These are phyloP conservation scores for Sparus aurata DNA, from an alignment of 2,797 vertebrate species.

Conservation along the genomic window DNA sequence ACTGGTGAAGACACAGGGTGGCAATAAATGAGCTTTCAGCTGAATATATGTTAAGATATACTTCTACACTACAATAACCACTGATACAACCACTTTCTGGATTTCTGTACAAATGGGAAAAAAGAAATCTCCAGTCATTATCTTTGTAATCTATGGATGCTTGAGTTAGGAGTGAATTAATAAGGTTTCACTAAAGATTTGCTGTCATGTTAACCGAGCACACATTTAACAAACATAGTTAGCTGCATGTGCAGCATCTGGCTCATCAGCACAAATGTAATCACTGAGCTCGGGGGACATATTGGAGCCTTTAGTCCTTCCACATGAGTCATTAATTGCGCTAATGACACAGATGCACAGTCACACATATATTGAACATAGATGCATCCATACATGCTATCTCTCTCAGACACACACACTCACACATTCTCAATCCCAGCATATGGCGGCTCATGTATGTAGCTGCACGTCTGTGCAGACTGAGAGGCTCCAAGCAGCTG, in stretches of 20 bases:
- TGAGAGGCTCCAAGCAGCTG: slow-evolving; percentile 37
- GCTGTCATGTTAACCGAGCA: slow-evolving; percentile 43
- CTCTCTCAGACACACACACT: background rate
- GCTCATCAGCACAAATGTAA: slow-evolving; percentile 60
- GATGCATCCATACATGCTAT: background rate
- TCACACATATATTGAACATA: slow-evolving; percentile 22
- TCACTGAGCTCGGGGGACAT: slow-evolving; percentile 47
- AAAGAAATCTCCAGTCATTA: background rate
- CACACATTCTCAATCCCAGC: slow-evolving; percentile 1
- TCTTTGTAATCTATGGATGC: too few relatives aligned
- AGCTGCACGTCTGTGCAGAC: slow-evolving; percentile 36
- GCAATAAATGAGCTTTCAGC: background rate
- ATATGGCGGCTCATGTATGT: slow-evolving; percentile 44
- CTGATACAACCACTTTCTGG: too few relatives aligned
- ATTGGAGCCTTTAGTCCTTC: slow-evolving; percentile 38
- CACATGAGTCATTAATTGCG: slow-evolving; percentile 53
- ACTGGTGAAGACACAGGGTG: background rate
- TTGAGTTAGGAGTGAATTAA: slow-evolving; percentile 18
- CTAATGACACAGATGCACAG: slow-evolving; percentile 53
- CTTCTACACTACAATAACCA: too few relatives aligned
- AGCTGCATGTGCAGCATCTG: slow-evolving; percentile 60
- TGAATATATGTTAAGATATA: too few relatives aligned
- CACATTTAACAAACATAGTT: slow-evolving; percentile 43
- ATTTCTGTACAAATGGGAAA: too few relatives aligned
- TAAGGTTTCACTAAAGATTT: slow-evolving; percentile 22